These are phyloP conservation scores for Limenitis arthemis DNA, from an alignment of 2,888 invertebrate genomes.

Conservation along the genomic window DNA sequence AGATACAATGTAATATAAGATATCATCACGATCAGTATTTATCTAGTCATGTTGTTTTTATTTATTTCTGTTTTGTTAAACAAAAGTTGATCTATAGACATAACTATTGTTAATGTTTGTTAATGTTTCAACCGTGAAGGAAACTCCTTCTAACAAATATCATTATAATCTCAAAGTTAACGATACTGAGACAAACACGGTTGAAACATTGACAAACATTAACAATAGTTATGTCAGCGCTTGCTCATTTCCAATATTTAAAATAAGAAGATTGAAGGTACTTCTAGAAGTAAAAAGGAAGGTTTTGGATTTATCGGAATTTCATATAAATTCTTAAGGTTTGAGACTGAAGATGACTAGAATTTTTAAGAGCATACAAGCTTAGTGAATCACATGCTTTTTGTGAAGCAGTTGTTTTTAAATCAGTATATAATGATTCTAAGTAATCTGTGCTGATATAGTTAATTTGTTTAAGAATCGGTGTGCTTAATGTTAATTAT, in stretches of 20 bases:
- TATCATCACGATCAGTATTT: conserved; percentile 15
- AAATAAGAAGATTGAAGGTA: conserved; percentile 14
- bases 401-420: conserved; percentile 26
- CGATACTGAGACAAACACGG: neutral
- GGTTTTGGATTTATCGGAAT: conserved; percentile 18
- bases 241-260: conserved; percentile 51
- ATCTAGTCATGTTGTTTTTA: conserved; percentile 12
- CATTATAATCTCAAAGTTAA: too few species aligned
- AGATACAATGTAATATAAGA: conserved; percentile 46
- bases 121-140: conserved; percentile 14
- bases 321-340: conserved; percentile 24
- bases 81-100: conserved; percentile 12
- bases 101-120: conserved; percentile 20
- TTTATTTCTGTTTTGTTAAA: conserved; percentile 15
- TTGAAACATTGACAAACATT: conserved; percentile 22
- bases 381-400: conserved; percentile 15
- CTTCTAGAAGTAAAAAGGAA: conserved; percentile 17
- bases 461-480: conserved; percentile 45
- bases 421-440: conserved; percentile 5
- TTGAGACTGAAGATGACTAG: conserved; percentile 34
- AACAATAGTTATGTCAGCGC: conserved; percentile 32
- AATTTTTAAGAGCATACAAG: conserved; percentile 12
- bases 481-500: conserved; percentile 61
- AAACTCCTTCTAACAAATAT: too few species aligned
- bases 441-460: conserved; percentile 26